Evolutionary conservation across 2,113 vertebrate genomes (phyloP).

Genomic region (Paraplagusia blochii): DNA sequence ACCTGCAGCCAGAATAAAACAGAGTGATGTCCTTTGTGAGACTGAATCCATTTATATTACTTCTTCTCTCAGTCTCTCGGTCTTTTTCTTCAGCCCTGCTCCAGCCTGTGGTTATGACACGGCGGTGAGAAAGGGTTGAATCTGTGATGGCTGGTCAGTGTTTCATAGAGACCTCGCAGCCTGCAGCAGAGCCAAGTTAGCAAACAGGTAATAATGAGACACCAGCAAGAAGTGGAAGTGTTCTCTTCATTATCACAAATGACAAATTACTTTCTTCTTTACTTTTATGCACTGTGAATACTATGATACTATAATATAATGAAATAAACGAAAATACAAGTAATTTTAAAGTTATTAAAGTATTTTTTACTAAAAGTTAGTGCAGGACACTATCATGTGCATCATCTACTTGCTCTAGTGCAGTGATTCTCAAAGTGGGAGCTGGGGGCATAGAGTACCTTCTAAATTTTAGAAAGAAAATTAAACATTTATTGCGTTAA

Average conservation of each 20-base stretch:
- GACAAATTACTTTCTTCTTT: too few species aligned
- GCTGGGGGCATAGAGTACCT: too few species aligned
- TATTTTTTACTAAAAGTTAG: too few species aligned
- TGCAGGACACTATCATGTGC: too few species aligned
- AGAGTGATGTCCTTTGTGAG: conserved; percentile 45
- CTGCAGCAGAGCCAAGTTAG: conserved; percentile 23
- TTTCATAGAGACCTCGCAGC: conserved; percentile 30
- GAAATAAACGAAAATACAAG: too few species aligned
- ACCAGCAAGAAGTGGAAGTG: conserved; percentile 28
- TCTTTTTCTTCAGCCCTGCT: conserved; percentile 14
- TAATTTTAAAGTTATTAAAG: too few species aligned
- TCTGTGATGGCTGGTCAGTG: conserved; percentile 5
- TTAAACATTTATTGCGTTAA: too few species aligned
- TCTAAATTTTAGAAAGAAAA: too few species aligned
- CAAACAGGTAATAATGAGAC: conserved; percentile 39
- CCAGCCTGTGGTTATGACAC: conserved; percentile 24
- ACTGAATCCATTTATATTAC: conserved; percentile 35
- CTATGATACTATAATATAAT: too few species aligned
- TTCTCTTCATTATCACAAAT: conserved; percentile 28
- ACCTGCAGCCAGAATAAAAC: conserved; percentile 17
- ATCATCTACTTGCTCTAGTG: too few species aligned
- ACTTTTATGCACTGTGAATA: too few species aligned
- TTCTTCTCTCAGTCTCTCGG: conserved; percentile 25
- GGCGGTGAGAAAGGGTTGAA: conserved; percentile 11
- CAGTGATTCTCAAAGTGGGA: too few species aligned